Evolutionary conservation across 2,888 invertebrate genomes (phyloP), one percentile per base, ranked within the genome.

Genomic region (Monopis laevigella): DNA sequence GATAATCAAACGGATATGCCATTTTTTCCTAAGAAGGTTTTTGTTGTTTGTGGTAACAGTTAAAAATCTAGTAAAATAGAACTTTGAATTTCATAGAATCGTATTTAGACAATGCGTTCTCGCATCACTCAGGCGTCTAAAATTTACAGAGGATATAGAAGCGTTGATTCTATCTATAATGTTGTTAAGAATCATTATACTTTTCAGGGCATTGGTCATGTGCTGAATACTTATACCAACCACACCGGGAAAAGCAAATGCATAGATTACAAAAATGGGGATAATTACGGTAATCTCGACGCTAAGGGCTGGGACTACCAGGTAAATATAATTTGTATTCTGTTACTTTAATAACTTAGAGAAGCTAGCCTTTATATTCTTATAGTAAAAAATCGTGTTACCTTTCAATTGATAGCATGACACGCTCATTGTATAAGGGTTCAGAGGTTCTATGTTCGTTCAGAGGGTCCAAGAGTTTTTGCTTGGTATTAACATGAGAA

Each of bases 231-330:
- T 4, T 96, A 88, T 59, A 87, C 89, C 28, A 97, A 98, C 67
- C 92, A 88, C 61, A 90, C 93, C 0, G 90, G 92, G 14, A 70
- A 81, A 39, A 70, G 75, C 1, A 78, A 82, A 43, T 96, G 96
- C 58, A 73, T 92, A 12, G 74, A 90, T 56, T 84, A 84, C 45
- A 69, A 61, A 28, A 59, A 62, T 12, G 74, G 84, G 21, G 77
- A 84, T 10, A 74, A 87, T 16, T 83, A 83, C 35, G 72, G 80
- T 2, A 66, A 77, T 44, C 63, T 93, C 4, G 89, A 88, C 10
- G 86, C 86, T 10, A 50, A 60, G 3, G 92, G 89, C 0, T 97
- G 96, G 96, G 80, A 86, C 47, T 93, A 88, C 61, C 94, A 95
- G 84, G 91, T 90, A 64, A 40, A 13, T 32, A 12, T 35, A 11